Conservation (phyloP, 2,113 vertebrate genomes). For the Oxygymnocypris stewartii region DNA sequence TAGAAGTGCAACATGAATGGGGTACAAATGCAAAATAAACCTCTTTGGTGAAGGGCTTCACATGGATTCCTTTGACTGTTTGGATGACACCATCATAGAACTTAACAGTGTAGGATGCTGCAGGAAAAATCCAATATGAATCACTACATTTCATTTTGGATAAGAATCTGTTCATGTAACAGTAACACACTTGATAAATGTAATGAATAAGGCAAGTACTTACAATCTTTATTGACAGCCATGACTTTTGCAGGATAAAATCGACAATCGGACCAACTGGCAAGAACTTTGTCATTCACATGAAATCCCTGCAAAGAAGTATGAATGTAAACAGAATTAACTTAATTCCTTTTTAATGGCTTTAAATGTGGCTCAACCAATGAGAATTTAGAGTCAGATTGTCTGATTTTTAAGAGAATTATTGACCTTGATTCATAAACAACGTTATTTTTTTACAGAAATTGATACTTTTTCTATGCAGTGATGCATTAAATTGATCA, state of each 20-base stretch:
- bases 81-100: slow-evolving; percentile 98
- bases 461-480: neutral
- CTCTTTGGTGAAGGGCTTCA: slow-evolving; percentile 90
- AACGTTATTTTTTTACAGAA: neutral
- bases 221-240: slow-evolving; percentile 95
- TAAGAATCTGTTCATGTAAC: neutral
- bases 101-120: slow-evolving; percentile 97
- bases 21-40: slow-evolving; percentile 65
- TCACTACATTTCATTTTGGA: neutral
- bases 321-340: slow-evolving; percentile 58
- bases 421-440: neutral
- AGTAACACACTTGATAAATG: neutral
- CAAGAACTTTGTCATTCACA: slow-evolving; percentile 92
- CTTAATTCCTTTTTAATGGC: neutral
- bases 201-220: slow-evolving; percentile 53
- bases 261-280: slow-evolving; percentile 97
- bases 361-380: neutral
- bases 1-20: neutral
- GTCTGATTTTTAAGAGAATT: neutral
- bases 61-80: slow-evolving; percentile 95
- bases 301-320: slow-evolving; percentile 82
- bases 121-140: neutral
- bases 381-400: neutral
- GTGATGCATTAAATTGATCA: neutral
- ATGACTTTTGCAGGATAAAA: slow-evolving; percentile 97